phyloP scores from a whole-genome alignment of 92 coral and sea anemone genomes.

The Virgularia gustaviana region DNA sequence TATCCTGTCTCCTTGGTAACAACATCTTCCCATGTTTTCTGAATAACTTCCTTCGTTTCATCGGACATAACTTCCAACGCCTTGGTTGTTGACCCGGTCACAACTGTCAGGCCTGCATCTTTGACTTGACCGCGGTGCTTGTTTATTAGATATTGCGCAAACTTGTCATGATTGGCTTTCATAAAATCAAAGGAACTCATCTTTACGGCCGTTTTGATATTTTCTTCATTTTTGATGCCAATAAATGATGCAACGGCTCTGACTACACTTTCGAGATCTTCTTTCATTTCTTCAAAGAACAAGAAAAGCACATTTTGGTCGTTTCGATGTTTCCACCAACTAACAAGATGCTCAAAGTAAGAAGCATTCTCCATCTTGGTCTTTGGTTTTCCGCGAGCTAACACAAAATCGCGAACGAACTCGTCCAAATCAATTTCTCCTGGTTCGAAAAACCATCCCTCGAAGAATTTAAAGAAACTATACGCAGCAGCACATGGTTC shows the following conservation, averaged over 20 bases:
- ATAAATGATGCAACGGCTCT: slow-evolving; percentile 12
- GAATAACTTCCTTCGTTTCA: too few relatives aligned
- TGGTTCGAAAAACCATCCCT: slow-evolving; percentile 12
- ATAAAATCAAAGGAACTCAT: slow-evolving; percentile 21
- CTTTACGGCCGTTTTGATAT: neutral
- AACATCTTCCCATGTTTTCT: too few relatives aligned
- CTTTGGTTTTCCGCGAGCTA: neutral
- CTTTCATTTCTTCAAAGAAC: slow-evolving; percentile 54
- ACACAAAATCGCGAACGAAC: neutral
- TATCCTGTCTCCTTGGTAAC: too few relatives aligned
- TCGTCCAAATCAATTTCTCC: neutral
- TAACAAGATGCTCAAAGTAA: slow-evolving; percentile 38
- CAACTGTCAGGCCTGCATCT: too few relatives aligned
- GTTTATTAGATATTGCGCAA: slow-evolving; percentile 4
- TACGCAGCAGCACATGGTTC: slow-evolving; percentile 22
- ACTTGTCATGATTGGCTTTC: slow-evolving; percentile 9
- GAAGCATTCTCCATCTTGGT: slow-evolving; percentile 42
- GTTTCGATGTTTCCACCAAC: slow-evolving; percentile 55
- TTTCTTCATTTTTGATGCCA: slow-evolving; percentile 2
- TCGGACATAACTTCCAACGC: too few relatives aligned
- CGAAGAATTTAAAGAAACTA: neutral
- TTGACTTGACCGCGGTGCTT: neutral
- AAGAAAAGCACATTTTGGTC: slow-evolving; percentile 45
- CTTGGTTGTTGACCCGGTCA: too few relatives aligned
- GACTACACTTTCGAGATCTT: slow-evolving; percentile 25